These are phyloP conservation scores for Hassar affinis DNA, from an alignment of 2,113 vertebrate species.

Conservation along the genomic window DNA sequence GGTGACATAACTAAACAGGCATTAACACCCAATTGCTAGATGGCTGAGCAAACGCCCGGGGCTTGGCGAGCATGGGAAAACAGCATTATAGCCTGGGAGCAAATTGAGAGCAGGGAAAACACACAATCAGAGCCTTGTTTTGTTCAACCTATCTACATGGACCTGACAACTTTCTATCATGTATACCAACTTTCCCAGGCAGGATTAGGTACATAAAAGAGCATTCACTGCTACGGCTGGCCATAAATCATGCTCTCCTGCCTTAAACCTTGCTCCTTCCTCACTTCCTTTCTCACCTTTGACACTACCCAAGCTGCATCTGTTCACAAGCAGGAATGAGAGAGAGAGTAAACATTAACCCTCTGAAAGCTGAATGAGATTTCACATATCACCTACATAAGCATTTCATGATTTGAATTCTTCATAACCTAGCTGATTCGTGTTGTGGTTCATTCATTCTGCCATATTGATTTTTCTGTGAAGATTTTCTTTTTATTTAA, in stretches of 20 bases:
- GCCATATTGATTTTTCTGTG: background rate
- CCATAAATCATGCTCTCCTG: constrained; percentile 62
- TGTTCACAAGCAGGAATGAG: constrained; percentile 39
- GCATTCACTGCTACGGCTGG: constrained; percentile 39
- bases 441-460: background rate
- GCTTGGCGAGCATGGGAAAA: constrained; percentile 68
- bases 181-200: constrained; percentile 68
- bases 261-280: constrained; percentile 38
- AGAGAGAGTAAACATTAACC: constrained; percentile 46
- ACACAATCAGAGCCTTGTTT: constrained; percentile 65
- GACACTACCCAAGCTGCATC: constrained; percentile 52
- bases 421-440: background rate
- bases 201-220: constrained; percentile 55
- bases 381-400: background rate
- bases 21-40: constrained; percentile 67
- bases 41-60: constrained; percentile 61
- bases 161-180: constrained; percentile 67
- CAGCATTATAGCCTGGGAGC: constrained; percentile 59
- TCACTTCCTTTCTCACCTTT: constrained; percentile 47
- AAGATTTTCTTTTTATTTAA: background rate
- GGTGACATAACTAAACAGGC: constrained; percentile 70
- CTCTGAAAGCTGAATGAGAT: background rate
- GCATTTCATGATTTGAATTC: background rate
- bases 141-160: constrained; percentile 52
- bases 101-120: constrained; percentile 55